Evolutionary conservation across 2,888 invertebrate genomes (phyloP), one percentile per base, ranked within the genome.

Genomic region (Acanthosoma haemorrhoidale): DNA sequence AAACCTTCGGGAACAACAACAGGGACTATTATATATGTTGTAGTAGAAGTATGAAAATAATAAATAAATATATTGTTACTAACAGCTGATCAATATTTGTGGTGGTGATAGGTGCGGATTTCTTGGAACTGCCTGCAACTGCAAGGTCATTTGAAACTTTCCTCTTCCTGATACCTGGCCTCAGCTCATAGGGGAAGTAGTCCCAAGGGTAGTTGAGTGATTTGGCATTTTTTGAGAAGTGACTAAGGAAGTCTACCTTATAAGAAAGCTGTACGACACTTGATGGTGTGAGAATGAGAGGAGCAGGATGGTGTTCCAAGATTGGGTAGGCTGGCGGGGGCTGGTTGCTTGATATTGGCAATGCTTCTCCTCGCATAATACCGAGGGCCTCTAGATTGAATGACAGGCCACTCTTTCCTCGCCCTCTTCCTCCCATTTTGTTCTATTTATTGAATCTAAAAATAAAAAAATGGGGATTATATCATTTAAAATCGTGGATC

Each of bases 271-370:
- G 69, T 4, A 60, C 25, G 32, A 70, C 59, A 16, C 63, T 39
- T 34, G 70, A 39, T 1, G 72, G 69, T 59, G 76, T 76, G 29
- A 77, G 75, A 3, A 76, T 72, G 43, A 83, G 77, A 2, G 82
- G 79, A 1, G 81, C 77, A 9, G 84, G 81, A 71, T 81, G 82
- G 74, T 79, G 80, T n/a, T 81, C 80, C 51, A 83, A 75, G 0
- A 78, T 77, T 32, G 81, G 82, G 76, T 79, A 83, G n/a, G 78
- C 77, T 1, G 79, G 78, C 0, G 82, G 81, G 6, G 82, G 82
- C 68, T 81, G 80, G 1, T 80, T 73, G 34, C 80, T 78, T 0
- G 79, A 78, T 0, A 78, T 77, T 0, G 81, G 79, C n/a, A 80
- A 71, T 1, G 77, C 75, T 71, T 82, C 82, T 9, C 79, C 80